Percentiles rank a stretch among this genome's conserved stretches.
Evolutionary conservation across 2,113 vertebrate genomes (phyloP).

Genomic region (Balaeniceps rex): DNA sequence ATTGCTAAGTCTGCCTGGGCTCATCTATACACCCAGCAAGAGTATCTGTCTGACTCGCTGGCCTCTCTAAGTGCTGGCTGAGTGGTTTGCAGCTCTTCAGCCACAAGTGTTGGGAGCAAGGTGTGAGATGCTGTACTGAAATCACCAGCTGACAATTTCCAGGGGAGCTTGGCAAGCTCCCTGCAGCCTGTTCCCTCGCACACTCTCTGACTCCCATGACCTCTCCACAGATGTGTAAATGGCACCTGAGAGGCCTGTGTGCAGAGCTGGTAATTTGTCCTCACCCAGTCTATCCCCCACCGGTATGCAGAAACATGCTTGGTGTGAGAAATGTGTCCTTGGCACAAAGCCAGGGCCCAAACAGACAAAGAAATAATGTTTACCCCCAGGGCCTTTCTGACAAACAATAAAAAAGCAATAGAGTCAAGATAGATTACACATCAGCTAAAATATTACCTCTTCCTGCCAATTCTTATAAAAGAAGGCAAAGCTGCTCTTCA

Average conservation of each 20-base stretch:
- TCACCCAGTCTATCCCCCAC: constrained; percentile 53
- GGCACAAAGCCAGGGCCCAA: constrained; percentile 72
- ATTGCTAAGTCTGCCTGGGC: background rate
- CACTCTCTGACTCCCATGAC: background rate
- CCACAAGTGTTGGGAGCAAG: background rate
- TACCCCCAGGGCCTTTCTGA: constrained; percentile 76
- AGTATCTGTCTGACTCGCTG: background rate
- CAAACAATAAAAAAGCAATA: constrained; percentile 75
- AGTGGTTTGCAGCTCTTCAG: background rate
- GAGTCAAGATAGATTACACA: constrained; percentile 79
- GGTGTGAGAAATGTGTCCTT: constrained; percentile 74
- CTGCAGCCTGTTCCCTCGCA: constrained; percentile 2
- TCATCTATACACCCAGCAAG: background rate
- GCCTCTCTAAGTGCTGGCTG: background rate
- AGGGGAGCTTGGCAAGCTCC: constrained; percentile 14
- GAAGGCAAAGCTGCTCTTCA: constrained; percentile 54
- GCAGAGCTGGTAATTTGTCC: constrained; percentile 52
- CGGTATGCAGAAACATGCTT: constrained; percentile 75
- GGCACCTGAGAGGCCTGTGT: constrained; percentile 46
- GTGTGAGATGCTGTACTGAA: constrained; percentile 1
- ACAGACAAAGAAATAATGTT: constrained; percentile 80
- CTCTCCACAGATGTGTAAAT: constrained; percentile 47
- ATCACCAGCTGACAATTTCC: background rate
- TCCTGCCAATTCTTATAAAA: constrained; percentile 81
- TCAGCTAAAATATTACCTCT: constrained; percentile 77